A percentile compares a stretch with the other conserved stretches of the same genome.
phyloP scores from a whole-genome alignment of 2,113 vertebrate species.

The Myodes glareolus region DNA sequence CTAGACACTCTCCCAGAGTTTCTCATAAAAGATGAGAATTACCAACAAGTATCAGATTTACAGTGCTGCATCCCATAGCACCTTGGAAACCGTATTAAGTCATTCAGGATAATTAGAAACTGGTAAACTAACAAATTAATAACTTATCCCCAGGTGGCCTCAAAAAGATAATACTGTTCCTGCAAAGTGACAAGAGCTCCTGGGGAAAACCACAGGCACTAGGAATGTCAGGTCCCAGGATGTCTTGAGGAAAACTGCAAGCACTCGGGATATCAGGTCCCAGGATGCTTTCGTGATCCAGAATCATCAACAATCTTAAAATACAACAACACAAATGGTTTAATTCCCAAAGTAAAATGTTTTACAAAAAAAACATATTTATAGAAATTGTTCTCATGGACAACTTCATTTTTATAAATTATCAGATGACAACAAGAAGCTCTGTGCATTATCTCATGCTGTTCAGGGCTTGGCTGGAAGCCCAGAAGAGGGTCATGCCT shows the following conservation, averaged over 20 bases:
- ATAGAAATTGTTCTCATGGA: conserved; percentile 63
- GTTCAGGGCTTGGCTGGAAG: conserved; percentile 82
- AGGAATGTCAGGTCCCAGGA: conserved; percentile 40
- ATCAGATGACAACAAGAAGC: conserved; percentile 81
- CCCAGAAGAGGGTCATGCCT: conserved; percentile 83
- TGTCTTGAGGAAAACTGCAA: not conserved
- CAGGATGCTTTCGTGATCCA: not conserved
- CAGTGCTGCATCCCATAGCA: not conserved
- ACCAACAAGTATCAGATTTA: conserved; percentile 51
- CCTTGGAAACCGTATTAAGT: conserved; percentile 51
- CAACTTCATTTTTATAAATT: conserved; percentile 81
- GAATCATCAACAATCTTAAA: conserved; percentile 57
- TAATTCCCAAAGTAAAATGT: conserved; percentile 59
- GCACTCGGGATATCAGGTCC: conserved; percentile 29
- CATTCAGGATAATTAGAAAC: conserved; percentile 71
- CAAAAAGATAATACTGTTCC: conserved; percentile 56
- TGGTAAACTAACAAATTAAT: conserved; percentile 77
- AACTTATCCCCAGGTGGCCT: conserved; percentile 58
- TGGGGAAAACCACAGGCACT: not conserved
- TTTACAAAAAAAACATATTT: conserved; percentile 67
- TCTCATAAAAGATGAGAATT: conserved; percentile 65
- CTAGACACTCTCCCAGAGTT: not conserved
- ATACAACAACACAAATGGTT: conserved; percentile 49
- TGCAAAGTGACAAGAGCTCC: conserved; percentile 51
- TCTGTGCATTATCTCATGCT: conserved; percentile 82